Evolutionary conservation across 2,797 vertebrate species (phyloP).

Genomic region (Sebastes nivosus): DNA sequence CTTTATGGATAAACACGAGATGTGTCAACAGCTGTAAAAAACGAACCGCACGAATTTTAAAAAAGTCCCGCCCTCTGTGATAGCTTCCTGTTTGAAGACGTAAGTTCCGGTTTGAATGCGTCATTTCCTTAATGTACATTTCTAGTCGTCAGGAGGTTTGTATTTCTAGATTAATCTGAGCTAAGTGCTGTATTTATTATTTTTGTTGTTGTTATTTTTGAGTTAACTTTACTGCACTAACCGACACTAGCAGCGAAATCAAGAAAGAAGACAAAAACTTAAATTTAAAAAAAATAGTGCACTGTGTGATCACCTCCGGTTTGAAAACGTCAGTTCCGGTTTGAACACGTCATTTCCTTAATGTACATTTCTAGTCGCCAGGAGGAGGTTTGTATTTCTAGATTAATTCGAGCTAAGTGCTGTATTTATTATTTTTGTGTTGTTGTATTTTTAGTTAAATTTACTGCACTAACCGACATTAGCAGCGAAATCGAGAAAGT

Average conservation of each 20-base stretch:
- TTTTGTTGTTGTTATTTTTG: background rate
- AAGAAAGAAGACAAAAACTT: background rate
- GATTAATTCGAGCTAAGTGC: rapidly evolving
- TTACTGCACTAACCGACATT: too few relatives aligned
- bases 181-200: rapidly evolving
- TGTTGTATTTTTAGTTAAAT: background rate
- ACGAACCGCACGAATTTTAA: conserved; percentile 29
- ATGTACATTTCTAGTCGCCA: background rate
- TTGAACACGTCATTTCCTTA: too few relatives aligned
- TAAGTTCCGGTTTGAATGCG: too few relatives aligned
- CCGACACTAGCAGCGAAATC: background rate
- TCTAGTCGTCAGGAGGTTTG: rapidly evolving
- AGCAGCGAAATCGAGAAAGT: background rate
- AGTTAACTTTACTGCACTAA: background rate
- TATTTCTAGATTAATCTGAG: background rate
- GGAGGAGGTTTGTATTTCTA: rapidly evolving
- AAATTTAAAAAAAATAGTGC: too few relatives aligned
- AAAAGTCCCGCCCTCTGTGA: conserved; percentile 47
- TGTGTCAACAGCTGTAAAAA: conserved; percentile 22
- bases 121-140: background rate
- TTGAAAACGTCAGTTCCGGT: too few relatives aligned
- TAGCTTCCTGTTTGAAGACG: conserved; percentile 16
- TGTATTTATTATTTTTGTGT: background rate
- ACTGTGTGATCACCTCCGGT: too few relatives aligned
- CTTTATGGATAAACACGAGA: conserved; percentile 4